Evolutionary conservation across 2,888 invertebrate genomes (phyloP), one percentile per base, ranked within the genome.

Genomic region (Xanthia icteritia): DNA sequence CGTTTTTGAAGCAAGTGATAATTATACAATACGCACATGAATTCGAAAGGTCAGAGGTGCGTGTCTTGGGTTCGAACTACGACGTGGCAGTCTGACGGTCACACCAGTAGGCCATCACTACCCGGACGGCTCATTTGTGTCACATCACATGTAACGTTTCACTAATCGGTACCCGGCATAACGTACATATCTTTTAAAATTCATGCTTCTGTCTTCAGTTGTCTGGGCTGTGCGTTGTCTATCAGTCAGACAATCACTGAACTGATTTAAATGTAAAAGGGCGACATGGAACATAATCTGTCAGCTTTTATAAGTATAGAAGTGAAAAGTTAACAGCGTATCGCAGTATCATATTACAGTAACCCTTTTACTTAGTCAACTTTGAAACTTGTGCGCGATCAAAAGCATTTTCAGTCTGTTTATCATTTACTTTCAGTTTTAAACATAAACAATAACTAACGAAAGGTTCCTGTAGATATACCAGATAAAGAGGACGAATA

Each of bases 381-480:
- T 67, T 63, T 23, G 15, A 79, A 81, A 84, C 66, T 81, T 67
- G 36, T 13, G n/a, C 64, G 69, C 27, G 66, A 83, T 67, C 66
- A 84, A 84, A 84, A 61, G 48, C 72, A 58, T 84, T 71, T 83
- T 63, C 61, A 56, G 66, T 56, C 15, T 67, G 79, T 60, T 69
- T 65, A 54, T 65, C 15, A 60, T 83, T 61, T 60, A 54, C 39
- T 65, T 83, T 27, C 27, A 56, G 79, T 83, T 83, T 67, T 23
- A 15, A 79, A 77, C 56, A 51, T 23, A 56, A 83, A 63, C 78
- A 56, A 39, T 48, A 56, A 56, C 48, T 83, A n/a, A 77, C 15
- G n/a, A 42, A 77, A 48, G 39, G 45, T 17, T 58, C 13, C 17
- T 51, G 11, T 58, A 73, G 27, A 70, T 23, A 17, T 13, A 42